Conservation (phyloP, 2,113 vertebrate genomes). For the Phylloscopus trochiloides region DNA sequence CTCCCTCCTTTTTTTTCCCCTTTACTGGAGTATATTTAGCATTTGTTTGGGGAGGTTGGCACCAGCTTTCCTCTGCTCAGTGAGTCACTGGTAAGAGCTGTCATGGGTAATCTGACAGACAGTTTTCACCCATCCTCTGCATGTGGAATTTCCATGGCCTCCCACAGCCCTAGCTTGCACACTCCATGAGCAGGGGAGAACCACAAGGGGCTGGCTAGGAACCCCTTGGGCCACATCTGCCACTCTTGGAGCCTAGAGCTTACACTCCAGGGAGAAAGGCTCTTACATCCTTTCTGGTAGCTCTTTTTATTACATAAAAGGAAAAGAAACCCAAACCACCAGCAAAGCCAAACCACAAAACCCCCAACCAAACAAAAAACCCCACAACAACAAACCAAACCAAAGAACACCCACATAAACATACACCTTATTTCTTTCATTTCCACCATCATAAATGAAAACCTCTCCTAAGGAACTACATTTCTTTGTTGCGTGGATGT, state of each 20-base stretch:
- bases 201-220: background rate
- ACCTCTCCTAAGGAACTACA: background rate
- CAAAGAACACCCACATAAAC: background rate
- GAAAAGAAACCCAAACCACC: background rate
- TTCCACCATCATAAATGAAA: background rate
- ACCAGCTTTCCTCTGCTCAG: constrained; percentile 3
- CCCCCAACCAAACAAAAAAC: background rate
- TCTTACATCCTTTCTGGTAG: background rate
- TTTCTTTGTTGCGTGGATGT: background rate
- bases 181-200: background rate
- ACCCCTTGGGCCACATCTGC: background rate
- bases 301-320: background rate
- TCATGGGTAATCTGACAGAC: constrained; percentile 24
- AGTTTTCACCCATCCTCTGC: constrained; percentile 4
- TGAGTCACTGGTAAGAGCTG: constrained; percentile 33
- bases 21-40: constrained; percentile 31
- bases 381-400: background rate
- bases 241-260: background rate
- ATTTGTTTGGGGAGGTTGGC: constrained; percentile 19
- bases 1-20: background rate
- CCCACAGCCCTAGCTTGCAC: background rate
- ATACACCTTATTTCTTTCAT: background rate
- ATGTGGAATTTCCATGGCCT: background rate
- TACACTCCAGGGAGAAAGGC: background rate
- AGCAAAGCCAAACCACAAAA: background rate